Conservation (phyloP, 2,113 vertebrate species). For the Equus przewalskii region DNA sequence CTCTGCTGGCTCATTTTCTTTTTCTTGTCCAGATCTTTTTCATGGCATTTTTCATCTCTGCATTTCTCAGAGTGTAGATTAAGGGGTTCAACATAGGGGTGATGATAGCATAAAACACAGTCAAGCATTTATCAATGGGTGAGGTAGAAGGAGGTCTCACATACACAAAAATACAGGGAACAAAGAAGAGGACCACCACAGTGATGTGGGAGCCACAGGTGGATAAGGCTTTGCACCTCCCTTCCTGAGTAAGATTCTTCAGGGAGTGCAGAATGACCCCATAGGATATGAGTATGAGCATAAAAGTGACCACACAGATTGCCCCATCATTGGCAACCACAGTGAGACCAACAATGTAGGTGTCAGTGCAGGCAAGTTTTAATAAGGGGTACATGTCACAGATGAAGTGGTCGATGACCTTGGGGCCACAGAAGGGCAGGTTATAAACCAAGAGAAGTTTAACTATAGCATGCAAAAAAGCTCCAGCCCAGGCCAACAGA, state of each 20-base stretch:
- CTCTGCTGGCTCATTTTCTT: neutral
- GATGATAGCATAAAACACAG: conserved; percentile 69
- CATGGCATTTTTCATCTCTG: conserved; percentile 77
- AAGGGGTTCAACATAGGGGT: conserved; percentile 77
- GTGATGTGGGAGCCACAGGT: conserved; percentile 73
- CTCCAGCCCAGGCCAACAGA: conserved; percentile 28
- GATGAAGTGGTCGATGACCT: conserved; percentile 71
- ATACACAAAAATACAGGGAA: conserved; percentile 66
- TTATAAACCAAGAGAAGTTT: conserved; percentile 56
- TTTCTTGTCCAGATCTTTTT: conserved; percentile 54
- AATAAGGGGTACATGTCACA: conserved; percentile 74
- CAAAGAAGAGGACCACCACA: conserved; percentile 72
- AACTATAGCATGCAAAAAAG: conserved; percentile 51
- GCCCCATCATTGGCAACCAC: conserved; percentile 65
- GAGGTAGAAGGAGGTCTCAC: conserved; percentile 62
- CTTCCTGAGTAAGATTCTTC: conserved; percentile 64
- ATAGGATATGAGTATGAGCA: conserved; percentile 68
- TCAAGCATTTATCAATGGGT: conserved; percentile 72
- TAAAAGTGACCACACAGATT: conserved; percentile 70
- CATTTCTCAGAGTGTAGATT: conserved; percentile 76
- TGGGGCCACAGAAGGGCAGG: conserved; percentile 74
- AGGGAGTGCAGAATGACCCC: conserved; percentile 59
- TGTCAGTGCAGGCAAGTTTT: conserved; percentile 68
- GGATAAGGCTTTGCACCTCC: conserved; percentile 63
- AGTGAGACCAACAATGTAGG: conserved; percentile 41